These are phyloP conservation scores for Hoplostethus atlanticus DNA, from an alignment of 2,797 vertebrate genomes.

Conservation along the genomic window DNA sequence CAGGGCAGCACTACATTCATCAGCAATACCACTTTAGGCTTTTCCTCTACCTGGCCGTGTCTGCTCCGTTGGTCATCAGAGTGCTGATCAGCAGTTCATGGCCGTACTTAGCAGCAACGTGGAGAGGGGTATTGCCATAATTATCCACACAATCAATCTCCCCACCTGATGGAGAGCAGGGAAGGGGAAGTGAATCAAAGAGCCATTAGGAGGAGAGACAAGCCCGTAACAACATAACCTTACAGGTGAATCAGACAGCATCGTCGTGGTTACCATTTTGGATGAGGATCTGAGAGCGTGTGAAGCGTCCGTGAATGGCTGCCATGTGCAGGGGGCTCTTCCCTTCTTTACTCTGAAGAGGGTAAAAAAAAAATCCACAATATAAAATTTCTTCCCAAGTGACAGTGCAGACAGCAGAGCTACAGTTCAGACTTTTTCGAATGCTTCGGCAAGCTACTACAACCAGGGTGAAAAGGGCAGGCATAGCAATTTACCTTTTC, in stretches of 20 bases:
- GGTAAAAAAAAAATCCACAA: slow-evolving; percentile 20
- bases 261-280: slow-evolving; percentile 89
- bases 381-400: neutral
- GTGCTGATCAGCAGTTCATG: slow-evolving; percentile 98
- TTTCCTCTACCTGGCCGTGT: slow-evolving; percentile 91
- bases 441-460: neutral
- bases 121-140: slow-evolving; percentile 97
- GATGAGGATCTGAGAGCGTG: slow-evolving; percentile 97
- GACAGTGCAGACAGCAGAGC: too few relatives aligned
- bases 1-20: neutral
- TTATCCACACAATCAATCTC: slow-evolving; percentile 97
- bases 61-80: slow-evolving; percentile 97
- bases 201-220: slow-evolving; percentile 10
- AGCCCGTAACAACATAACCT: neutral
- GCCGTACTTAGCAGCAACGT: slow-evolving; percentile 98
- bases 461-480: neutral
- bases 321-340: slow-evolving; percentile 99
- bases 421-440: too few relatives aligned
- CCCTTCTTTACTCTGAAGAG: slow-evolving; percentile 93
- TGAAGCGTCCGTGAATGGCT: slow-evolving; percentile 96
- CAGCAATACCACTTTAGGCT: neutral
- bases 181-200: slow-evolving; percentile 21
- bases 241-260: neutral
- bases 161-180: slow-evolving; percentile 84
- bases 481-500: neutral